A percentile compares a stretch with the other conserved stretches of the same genome.
Evolutionary conservation across 2,888 invertebrate genomes (phyloP).

Genomic region (Coecobrya sp.): DNA sequence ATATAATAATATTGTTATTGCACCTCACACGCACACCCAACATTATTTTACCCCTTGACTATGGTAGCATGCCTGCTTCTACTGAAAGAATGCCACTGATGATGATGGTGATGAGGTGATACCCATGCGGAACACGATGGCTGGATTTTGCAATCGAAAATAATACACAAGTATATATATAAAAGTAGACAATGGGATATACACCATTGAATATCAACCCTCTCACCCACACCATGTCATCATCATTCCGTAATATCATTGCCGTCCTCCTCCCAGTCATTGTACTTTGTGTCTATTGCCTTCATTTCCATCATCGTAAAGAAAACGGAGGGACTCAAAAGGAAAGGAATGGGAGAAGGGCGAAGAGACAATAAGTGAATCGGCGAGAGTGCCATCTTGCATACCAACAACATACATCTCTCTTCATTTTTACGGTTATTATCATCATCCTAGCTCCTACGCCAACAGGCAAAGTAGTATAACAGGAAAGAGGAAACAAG

Average conservation of each 20-base stretch:
- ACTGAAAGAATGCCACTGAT: background rate
- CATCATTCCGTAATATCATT: slow-evolving; percentile 40
- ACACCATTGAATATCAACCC: slow-evolving; percentile 22
- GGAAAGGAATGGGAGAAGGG: background rate
- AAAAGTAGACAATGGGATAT: background rate
- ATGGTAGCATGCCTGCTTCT: slow-evolving; percentile 29
- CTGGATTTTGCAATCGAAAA: background rate
- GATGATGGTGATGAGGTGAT: slow-evolving; percentile 67
- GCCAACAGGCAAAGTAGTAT: background rate
- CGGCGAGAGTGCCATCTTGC: slow-evolving; percentile 39
- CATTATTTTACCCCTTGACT: background rate
- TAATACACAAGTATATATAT: background rate
- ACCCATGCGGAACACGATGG: slow-evolving; percentile 70
- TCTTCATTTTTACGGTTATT: slow-evolving; percentile 48
- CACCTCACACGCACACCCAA: slow-evolving; percentile 19
- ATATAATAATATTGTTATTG: slow-evolving; percentile 63
- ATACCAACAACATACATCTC: slow-evolving; percentile 54
- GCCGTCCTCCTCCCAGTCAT: slow-evolving; percentile 32
- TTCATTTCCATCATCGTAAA: slow-evolving; percentile 38
- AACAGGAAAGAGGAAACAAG: slow-evolving; percentile 12
- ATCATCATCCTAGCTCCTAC: background rate
- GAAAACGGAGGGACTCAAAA: slow-evolving; percentile 26
- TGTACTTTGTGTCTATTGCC: slow-evolving; percentile 62
- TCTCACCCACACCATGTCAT: slow-evolving; percentile 12
- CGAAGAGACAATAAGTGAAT: slow-evolving; percentile 71